Base-by-base conservation (phyloP, 2,888 invertebrate genomes). In the Harpalus rufipes region DNA sequence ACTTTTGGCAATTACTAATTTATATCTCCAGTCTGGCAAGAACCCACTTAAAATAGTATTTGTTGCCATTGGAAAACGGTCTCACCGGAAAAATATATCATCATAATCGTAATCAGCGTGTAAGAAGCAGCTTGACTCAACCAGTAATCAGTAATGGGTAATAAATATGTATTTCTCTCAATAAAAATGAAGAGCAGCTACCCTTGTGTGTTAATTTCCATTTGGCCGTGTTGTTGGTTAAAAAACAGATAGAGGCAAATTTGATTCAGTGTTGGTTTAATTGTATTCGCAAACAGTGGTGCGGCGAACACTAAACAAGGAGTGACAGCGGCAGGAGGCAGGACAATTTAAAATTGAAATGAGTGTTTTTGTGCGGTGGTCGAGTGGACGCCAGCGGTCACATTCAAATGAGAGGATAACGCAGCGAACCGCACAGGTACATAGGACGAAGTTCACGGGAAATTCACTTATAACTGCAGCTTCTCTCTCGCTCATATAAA, bases 321-420 rank as follows among this genome's bases (percentile, higher is more conserved):
- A 63, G 12, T 18, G 18, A 63, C 63, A 63, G 63, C 63, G 25
- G 8, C 63, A 63, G 21, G 63, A 63, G 21, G 21, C 63, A 21
- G 18, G 18, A 25, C 63, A 63, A 63, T 63, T 63, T 63, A 63
- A 63, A 63, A 63, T 63, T 63, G 63, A 63, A 63, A 63, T 63
- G 63, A 63, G 63, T 25, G 25, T 63, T 63, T 63, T 25, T 63
- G 63, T 63, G 63, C 5, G 3, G 63, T 10, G 10, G 25, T 8
- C 6, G 10, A 7, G 25, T 25, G 18, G 63, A 7, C 25, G 63
- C 25, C 63, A 14, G 59, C 25, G 63, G 21, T 63, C 16, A 25
- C 21, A 63, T 63, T 63, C 63, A 63, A 63, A 63, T 63, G 63
- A 63, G 18, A 21, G 63, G 63, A 63, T 63, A 63, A 63, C 21